Evolutionary conservation across 2,113 vertebrate species (phyloP).

Genomic region (Edolisoma coerulescens): DNA sequence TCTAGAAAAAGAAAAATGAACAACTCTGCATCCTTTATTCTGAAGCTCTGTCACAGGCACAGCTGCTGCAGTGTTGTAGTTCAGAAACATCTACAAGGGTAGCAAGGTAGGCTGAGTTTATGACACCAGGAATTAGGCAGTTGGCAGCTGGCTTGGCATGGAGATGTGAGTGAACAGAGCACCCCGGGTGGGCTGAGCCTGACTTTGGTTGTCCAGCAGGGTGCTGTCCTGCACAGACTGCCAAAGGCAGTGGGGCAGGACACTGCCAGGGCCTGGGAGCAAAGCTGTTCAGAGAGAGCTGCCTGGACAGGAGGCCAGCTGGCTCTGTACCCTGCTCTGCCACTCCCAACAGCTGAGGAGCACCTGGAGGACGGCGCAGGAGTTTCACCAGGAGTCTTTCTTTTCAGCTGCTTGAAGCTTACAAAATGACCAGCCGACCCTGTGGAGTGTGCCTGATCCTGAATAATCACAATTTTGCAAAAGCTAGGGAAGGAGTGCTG

Average conservation of each 20-base stretch:
- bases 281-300: not conserved
- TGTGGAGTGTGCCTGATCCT: slow-evolving; percentile 84
- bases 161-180: not conserved
- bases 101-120: not conserved
- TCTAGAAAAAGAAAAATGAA: not conserved
- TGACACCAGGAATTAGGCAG: not conserved
- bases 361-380: not conserved
- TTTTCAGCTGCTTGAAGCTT: slow-evolving; percentile 25
- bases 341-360: not conserved
- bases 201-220: not conserved
- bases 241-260: not conserved
- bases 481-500: not conserved
- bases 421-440: slow-evolving; percentile 76
- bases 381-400: not conserved
- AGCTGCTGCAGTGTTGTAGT: not conserved
- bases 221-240: not conserved
- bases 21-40: not conserved
- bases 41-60: not conserved
- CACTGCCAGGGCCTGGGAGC: not conserved
- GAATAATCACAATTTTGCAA: slow-evolving; percentile 78
- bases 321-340: not conserved
- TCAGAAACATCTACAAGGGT: not conserved
- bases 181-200: fast-evolving
- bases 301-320: not conserved
- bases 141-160: not conserved